Conservation (phyloP, 2,888 invertebrate species). For the Agrotis exclamationis region DNA sequence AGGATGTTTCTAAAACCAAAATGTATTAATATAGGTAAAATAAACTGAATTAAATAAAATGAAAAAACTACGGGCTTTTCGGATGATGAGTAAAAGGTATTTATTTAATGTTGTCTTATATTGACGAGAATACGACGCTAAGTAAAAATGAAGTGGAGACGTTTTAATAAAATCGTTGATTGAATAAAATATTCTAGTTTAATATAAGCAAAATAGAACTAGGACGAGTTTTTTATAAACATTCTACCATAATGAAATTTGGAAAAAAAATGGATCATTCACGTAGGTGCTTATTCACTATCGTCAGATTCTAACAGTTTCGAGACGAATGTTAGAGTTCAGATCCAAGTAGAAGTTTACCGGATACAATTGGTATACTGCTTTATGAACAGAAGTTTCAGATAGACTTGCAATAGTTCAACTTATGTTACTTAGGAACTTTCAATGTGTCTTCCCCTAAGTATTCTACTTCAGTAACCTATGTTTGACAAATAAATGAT, state of each 20-base stretch:
- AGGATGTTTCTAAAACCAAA: too few relatives aligned
- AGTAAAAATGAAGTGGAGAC: not conserved
- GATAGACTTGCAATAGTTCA: not conserved
- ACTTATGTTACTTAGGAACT: not conserved
- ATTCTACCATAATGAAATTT: too few relatives aligned
- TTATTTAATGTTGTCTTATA: not conserved
- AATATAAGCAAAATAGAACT: not conserved
- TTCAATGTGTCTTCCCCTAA: not conserved
- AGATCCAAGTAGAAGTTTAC: not conserved
- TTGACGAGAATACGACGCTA: not conserved
- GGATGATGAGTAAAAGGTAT: not conserved
- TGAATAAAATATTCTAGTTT: not conserved
- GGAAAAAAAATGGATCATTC: too few relatives aligned
- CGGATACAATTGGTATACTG: too few relatives aligned
- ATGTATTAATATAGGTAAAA: not conserved
- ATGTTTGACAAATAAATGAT: too few relatives aligned
- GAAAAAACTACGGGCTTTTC: not conserved
- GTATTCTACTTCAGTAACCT: too few relatives aligned
- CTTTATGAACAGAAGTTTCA: not conserved
- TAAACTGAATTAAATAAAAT: conserved; percentile 1
- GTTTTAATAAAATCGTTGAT: not conserved
- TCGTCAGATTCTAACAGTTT: not conserved
- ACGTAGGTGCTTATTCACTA: not conserved
- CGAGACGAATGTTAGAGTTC: not conserved
- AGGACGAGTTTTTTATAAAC: too few relatives aligned